phyloP scores from a whole-genome alignment of 1,140 invertebrate genomes.

The Luehdorfia chinensis region DNA sequence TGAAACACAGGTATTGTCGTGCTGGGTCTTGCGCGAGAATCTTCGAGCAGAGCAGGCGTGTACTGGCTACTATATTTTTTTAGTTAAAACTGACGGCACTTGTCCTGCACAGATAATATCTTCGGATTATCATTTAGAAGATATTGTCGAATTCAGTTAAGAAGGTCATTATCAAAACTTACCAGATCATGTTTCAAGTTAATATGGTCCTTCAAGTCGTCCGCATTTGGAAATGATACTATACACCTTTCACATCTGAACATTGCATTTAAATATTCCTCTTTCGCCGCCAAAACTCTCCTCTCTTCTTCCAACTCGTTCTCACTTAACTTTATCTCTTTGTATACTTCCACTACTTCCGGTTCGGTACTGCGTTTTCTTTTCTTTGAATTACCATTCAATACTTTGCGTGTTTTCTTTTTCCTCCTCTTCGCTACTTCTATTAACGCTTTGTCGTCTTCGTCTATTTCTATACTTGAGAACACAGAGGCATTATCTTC shows the following conservation, averaged over 20 bases:
- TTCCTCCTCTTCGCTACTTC: neutral
- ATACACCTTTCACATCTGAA: constrained; percentile 55
- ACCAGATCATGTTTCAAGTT: constrained; percentile 51
- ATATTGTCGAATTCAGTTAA: too few relatives aligned
- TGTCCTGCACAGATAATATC: too few relatives aligned
- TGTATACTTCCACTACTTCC: constrained; percentile 25
- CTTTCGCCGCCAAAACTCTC: constrained; percentile 21
- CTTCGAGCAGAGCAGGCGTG: too few relatives aligned
- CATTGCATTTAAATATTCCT: constrained; percentile 60
- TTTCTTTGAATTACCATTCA: neutral
- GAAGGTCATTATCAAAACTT: too few relatives aligned
- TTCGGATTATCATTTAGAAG: too few relatives aligned
- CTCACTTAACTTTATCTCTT: constrained; percentile 40
- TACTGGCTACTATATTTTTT: too few relatives aligned
- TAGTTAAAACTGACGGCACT: too few relatives aligned
- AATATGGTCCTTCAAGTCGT: constrained; percentile 54
- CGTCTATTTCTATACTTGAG: too few relatives aligned
- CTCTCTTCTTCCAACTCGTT: constrained; percentile 48
- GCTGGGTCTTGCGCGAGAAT: too few relatives aligned
- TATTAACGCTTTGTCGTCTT: too few relatives aligned
- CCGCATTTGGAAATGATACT: constrained; percentile 48
- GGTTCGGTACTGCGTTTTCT: constrained; percentile 15
- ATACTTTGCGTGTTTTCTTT: neutral
- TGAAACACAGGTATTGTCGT: too few relatives aligned
- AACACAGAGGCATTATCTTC: neutral